phyloP scores from a whole-genome alignment of 2,888 invertebrate species.

The Ashinkailepas kermadecensis region DNA sequence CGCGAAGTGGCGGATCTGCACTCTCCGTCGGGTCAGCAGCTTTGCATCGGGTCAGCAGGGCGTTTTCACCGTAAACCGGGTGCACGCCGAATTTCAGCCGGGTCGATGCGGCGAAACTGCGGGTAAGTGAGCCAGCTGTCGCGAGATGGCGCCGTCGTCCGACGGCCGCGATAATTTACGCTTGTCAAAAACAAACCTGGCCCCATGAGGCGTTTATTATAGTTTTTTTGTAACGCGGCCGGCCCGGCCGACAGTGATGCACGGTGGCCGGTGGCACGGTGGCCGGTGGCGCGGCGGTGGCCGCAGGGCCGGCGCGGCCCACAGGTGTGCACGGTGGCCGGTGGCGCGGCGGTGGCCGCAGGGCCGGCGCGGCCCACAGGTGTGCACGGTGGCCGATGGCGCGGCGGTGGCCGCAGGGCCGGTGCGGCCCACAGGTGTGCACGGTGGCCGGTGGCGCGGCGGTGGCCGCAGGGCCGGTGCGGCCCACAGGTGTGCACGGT shows the following conservation, averaged over 20 bases:
- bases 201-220: conserved; percentile 18
- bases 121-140: not conserved
- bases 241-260: not conserved
- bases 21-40: no score
- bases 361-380: not conserved
- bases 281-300: no score
- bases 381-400: no score
- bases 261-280: no score
- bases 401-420: no score
- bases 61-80: not conserved
- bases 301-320: no score
- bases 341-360: no score
- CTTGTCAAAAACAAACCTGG: conserved; percentile 8
- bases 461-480: no score
- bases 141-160: not conserved
- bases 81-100: not conserved
- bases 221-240: not conserved
- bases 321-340: no score
- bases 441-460: no score
- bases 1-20: not conserved
- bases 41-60: not conserved
- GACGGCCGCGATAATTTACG: conserved; percentile 5
- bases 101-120: not conserved
- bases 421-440: no score
- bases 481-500: no score